phyloP scores from a whole-genome alignment of 2,797 vertebrate genomes.

The Alca torda region DNA sequence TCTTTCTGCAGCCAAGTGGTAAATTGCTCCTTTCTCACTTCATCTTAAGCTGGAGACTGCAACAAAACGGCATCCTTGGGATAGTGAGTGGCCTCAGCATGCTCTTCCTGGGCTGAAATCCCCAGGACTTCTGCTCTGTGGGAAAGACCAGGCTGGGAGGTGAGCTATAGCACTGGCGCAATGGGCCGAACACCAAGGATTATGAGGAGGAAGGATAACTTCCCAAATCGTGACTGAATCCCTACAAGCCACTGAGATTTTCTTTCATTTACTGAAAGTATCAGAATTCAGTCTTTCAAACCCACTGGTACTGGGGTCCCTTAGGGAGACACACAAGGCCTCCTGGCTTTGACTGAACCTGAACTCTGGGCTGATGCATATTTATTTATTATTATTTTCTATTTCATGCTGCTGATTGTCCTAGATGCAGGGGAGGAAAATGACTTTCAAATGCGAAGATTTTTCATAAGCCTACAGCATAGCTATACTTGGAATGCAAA shows the following conservation, averaged over 20 bases:
- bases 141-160: not conserved
- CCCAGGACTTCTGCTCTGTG: not conserved
- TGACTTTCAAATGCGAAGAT: constrained; percentile 59
- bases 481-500: not conserved
- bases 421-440: constrained; percentile 25
- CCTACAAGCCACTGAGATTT: not conserved
- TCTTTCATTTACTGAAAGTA: not conserved
- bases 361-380: constrained; percentile 28
- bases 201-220: not conserved
- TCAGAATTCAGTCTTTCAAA: not conserved
- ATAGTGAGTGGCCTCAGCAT: not conserved
- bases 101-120: not conserved
- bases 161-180: not conserved
- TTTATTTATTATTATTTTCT: constrained; percentile 55
- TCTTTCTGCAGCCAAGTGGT: not conserved
- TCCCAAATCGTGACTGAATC: not conserved
- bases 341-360: not conserved
- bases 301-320: not conserved
- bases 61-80: accelerated
- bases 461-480: constrained; percentile 34
- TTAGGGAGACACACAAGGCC: not conserved
- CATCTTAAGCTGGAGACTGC: not conserved
- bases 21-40: not conserved
- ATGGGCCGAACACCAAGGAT: not conserved
- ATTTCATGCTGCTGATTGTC: not conserved